Percentiles rank a stretch among this genome's conserved stretches.
phyloP scores from a whole-genome alignment of 2,797 vertebrate genomes.

The Babyrousa celebensis region DNA sequence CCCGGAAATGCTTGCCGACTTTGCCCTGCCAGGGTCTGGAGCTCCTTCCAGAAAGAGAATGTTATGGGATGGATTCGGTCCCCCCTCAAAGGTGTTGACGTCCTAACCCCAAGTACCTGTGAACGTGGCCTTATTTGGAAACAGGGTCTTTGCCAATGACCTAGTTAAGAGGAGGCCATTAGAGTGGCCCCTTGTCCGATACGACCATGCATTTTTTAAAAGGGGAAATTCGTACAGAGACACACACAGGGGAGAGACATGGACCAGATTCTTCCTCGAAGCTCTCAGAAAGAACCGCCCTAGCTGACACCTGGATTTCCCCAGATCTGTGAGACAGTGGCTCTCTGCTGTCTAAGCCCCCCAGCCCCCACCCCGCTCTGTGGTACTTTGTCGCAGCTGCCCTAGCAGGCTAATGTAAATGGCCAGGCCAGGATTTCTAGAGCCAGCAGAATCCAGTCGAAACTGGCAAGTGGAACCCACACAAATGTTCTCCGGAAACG shows the following conservation, averaged over 20 bases:
- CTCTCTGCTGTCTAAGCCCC: too few relatives aligned
- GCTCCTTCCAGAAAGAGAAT: neutral
- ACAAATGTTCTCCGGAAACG: neutral
- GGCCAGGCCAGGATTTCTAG: neutral
- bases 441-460: neutral
- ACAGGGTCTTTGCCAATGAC: neutral
- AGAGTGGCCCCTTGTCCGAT: neutral
- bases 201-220: neutral
- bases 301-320: neutral
- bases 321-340: neutral
- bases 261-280: too few relatives aligned
- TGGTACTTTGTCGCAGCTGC: accelerated
- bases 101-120: neutral
- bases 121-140: neutral
- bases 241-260: accelerated
- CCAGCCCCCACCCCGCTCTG: too few relatives aligned
- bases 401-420: neutral
- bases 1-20: neutral
- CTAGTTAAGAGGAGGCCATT: neutral
- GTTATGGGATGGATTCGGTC: neutral
- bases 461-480: neutral
- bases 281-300: neutral
- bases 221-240: neutral
- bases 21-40: neutral
- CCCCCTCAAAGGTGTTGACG: too few relatives aligned